Conservation (phyloP, 2,888 invertebrate genomes). For the Zelleria hepariella region DNA sequence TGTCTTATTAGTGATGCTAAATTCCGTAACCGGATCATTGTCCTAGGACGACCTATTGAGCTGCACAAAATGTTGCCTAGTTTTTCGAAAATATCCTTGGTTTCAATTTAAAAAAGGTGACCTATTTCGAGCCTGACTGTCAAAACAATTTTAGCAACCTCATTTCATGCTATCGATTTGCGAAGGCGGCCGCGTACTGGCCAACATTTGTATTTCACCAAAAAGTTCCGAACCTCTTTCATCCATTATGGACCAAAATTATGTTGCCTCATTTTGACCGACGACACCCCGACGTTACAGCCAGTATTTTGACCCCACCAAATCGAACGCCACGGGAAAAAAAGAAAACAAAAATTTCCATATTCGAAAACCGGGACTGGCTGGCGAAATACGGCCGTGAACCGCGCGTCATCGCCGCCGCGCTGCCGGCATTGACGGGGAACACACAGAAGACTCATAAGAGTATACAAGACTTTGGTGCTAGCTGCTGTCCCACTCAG, state of each 20-base stretch:
- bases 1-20: background rate
- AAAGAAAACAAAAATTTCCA: background rate
- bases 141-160: too few relatives aligned
- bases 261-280: background rate
- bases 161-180: background rate
- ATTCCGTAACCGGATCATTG: too few relatives aligned
- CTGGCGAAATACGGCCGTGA: slow-evolving; percentile 30
- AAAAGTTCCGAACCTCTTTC: background rate
- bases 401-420: slow-evolving; percentile 21
- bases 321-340: background rate
- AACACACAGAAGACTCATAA: background rate
- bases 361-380: background rate
- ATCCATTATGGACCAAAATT: background rate
- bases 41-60: too few relatives aligned
- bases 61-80: too few relatives aligned
- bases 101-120: too few relatives aligned
- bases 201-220: background rate
- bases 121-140: too few relatives aligned
- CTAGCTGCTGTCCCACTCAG: too few relatives aligned
- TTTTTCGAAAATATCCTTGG: too few relatives aligned
- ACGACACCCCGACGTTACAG: background rate
- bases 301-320: background rate
- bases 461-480: background rate
- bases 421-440: background rate
- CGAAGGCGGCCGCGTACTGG: too few relatives aligned